Percentiles rank a stretch among this genome's conserved stretches.
Evolutionary conservation across 2,797 vertebrate genomes (phyloP).

Genomic region (Ficedula albicollis): DNA sequence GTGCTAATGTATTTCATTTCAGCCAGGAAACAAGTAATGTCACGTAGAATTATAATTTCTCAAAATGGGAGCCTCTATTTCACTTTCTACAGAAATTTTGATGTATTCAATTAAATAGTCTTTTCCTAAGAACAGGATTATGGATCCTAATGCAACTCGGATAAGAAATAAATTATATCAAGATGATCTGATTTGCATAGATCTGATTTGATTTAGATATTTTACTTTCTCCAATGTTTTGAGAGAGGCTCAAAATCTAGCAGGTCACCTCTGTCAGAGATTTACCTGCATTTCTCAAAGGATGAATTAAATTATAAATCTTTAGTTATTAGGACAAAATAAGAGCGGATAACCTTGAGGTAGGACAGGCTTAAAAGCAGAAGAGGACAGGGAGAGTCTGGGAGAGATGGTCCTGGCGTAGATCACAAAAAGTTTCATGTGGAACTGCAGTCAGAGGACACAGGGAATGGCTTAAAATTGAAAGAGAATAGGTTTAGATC

Average conservation of each 20-base stretch:
- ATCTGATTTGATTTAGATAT: neutral
- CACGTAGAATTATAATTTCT: neutral
- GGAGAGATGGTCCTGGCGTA: neutral
- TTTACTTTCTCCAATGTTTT: neutral
- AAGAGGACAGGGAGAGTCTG: neutral
- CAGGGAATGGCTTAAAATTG: neutral
- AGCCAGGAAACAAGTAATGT: neutral
- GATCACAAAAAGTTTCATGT: neutral
- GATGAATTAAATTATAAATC: neutral
- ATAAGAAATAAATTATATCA: conserved; percentile 4
- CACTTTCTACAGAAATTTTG: neutral
- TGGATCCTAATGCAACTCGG: neutral
- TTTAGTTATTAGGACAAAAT: neutral
- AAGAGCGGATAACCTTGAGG: neutral
- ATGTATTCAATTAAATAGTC: neutral
- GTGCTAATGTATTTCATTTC: neutral
- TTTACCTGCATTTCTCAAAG: neutral
- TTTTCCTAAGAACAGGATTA: neutral
- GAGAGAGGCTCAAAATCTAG: neutral
- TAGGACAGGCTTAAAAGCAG: neutral
- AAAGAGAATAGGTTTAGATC: neutral
- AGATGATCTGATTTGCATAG: neutral
- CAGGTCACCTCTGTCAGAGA: neutral
- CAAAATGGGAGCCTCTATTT: neutral
- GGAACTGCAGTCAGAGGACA: neutral